phyloP scores from a whole-genome alignment of 2,797 vertebrate species.

The Denticeps clupeoides region DNA sequence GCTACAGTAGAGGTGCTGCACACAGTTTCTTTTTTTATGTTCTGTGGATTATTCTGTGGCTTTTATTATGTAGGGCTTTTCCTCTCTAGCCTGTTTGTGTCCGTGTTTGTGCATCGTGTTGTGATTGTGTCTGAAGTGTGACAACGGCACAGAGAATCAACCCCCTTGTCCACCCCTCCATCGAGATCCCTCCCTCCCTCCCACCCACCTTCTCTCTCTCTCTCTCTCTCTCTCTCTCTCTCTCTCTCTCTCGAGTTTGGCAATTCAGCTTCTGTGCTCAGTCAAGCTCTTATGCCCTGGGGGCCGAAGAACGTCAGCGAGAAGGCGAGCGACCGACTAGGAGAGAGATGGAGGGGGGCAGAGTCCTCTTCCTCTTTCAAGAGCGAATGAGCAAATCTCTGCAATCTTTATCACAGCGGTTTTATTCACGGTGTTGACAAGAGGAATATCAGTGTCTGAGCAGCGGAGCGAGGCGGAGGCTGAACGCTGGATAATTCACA shows the following conservation, averaged over 20 bases:
- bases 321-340: conserved; percentile 23
- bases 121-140: conserved; percentile 38
- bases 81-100: too few species aligned
- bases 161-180: conserved; percentile 13
- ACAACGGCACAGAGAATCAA: conserved; percentile 41
- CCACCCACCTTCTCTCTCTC: conserved; percentile 20
- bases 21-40: too few species aligned
- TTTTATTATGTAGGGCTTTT: too few species aligned
- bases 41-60: too few species aligned
- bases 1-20: too few species aligned
- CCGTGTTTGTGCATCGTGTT: conserved; percentile 47
- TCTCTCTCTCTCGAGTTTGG: conserved; percentile 34
- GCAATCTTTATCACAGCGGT: conserved; percentile 60
- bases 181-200: conserved; percentile 4
- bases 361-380: conserved; percentile 25
- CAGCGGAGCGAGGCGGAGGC: conserved; percentile 53
- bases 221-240: neutral
- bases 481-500: neutral
- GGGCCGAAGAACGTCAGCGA: conserved; percentile 33
- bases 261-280: conserved; percentile 51
- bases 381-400: conserved; percentile 7
- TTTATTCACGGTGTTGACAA: conserved; percentile 66
- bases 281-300: conserved; percentile 49
- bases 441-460: conserved; percentile 53
- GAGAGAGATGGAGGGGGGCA: conserved; percentile 14